Evolutionary conservation across 2,797 vertebrate species (phyloP), one percentile per base, ranked within the genome.

Genomic region (Sciaenops ocellatus): DNA sequence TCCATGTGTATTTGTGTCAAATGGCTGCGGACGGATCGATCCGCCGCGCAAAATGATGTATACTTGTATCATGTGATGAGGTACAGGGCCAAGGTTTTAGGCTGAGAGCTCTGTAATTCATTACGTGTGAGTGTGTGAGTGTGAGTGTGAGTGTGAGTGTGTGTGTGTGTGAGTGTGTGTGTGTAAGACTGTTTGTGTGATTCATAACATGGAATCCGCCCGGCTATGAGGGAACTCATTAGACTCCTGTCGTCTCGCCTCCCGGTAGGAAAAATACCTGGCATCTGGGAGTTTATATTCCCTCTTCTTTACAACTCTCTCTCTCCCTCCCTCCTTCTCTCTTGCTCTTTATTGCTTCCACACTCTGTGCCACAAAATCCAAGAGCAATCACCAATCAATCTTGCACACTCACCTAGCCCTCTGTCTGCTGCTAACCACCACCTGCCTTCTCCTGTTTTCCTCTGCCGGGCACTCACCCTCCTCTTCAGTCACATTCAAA

Each of bases 361-460:
- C 80, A 87, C 89, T 78, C 82, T 65, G 68, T 87, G 86, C 83
- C 92, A 91, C 90, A 91, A 87, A 91, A 89, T 91, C 87, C 76
- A 82, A 90, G 81, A 79, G 86, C 92, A 92, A 94, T 93, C 92
- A 87, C 92, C 91, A 91, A 93, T 94, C 93, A 93, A 93, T 93
- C 90, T 88, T 80, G 82, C 83, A 80, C 84, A 78, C 86, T 92
- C 86, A 78, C 73, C 85, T 60, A 51, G 63, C 77, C 71, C 81
- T 80, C 68, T 70, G 67, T 81, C 67, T 73, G 73, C 85, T 47
- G 76, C 80, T 89, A 90, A 91, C 87, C 79, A 87, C 84, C 74
- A 80, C 73, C 72, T 79, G 67, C 83, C 85, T 84, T 69, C 76
- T 59, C 54, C 76, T 85, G 73, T 83, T 89, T 87, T 88, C 72